Base-by-base conservation (phyloP, 2,113 vertebrate species). In the Centropristis striata region DNA sequence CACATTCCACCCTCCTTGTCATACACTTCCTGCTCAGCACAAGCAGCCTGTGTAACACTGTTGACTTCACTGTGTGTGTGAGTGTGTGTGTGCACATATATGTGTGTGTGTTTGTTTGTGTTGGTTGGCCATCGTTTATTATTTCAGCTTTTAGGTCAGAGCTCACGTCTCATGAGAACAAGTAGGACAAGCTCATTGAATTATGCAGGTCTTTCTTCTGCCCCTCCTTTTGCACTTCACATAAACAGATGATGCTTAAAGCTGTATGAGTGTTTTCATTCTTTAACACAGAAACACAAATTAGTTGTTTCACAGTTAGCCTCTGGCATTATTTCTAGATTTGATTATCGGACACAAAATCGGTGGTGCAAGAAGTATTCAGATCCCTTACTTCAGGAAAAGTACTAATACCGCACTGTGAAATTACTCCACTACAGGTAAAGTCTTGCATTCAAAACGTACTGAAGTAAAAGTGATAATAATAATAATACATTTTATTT, bases 81-180 rank as follows among this genome's bases (percentile, higher is more conserved):
- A n/a, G n/a, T n/a, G n/a, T n/a, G n/a, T n/a, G n/a, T n/a, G n/a
- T n/a, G n/a, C n/a, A n/a, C n/a, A n/a, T n/a, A 32, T 53, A 20
- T 65, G 7, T 51, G 44, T 32, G 65, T 32, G 47, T 79, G 63
- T 81, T 66, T 91, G 80, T 86, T 84, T 90, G 66, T 83, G 64
- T 76, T 85, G 28, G 37, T 59, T 20, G 67, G 66, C 37, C 55
- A 27, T 65, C 28, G 53, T 86, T 90, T 93, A 87, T 92, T 92
- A 75, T 93, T 91, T 85, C 87, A 91, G 88, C 87, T 92, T 90
- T 86, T 20, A 60, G 84, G 86, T 82, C 86, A 87, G 60, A 75
- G 79, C 72, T 88, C 37, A 13, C 2, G 71, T 88, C 90, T 81
- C 87, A 42, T 6, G 85, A 86, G 82, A 59, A 53, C 49, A 76